These are phyloP conservation scores for Camponotus floridanus DNA, from an alignment of 1,140 invertebrate species.

Conservation along the genomic window DNA sequence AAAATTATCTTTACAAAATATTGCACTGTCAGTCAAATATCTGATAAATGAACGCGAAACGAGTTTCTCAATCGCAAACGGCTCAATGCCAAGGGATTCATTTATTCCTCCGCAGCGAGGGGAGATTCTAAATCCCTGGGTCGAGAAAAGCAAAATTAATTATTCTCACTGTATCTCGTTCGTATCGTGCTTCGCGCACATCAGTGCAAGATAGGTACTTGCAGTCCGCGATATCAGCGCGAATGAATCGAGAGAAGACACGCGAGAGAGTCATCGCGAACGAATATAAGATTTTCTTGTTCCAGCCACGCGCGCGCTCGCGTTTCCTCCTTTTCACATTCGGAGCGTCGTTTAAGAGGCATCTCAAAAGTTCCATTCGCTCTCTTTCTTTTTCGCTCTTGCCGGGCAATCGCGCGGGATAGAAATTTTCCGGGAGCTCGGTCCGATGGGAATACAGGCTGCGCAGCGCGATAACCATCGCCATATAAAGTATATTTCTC, in stretches of 20 bases:
- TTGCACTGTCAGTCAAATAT: slow-evolving; percentile 7
- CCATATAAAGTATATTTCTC: slow-evolving; percentile 40
- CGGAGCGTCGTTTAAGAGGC: slow-evolving; percentile 36
- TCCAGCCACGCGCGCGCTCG: background rate
- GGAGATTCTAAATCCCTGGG: slow-evolving; percentile 28
- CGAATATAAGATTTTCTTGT: slow-evolving; percentile 58
- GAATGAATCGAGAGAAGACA: slow-evolving; percentile 51
- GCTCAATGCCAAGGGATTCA: slow-evolving; percentile 13
- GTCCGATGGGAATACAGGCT: slow-evolving; percentile 35
- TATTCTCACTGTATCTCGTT: slow-evolving; percentile 47
- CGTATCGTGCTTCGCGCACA: slow-evolving; percentile 34
- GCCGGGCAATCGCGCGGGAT: slow-evolving; percentile 43
- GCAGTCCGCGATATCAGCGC: slow-evolving; percentile 41
- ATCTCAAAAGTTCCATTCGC: slow-evolving; percentile 42
- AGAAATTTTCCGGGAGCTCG: slow-evolving; percentile 55
- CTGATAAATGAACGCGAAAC: background rate
- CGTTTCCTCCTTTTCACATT: slow-evolving; percentile 43
- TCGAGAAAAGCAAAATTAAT: slow-evolving; percentile 40
- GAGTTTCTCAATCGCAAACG: slow-evolving; percentile 4
- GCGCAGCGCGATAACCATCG: slow-evolving; percentile 53
- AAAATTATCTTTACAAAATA: slow-evolving; percentile 8
- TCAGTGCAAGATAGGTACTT: slow-evolving; percentile 31
- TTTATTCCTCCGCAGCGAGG: slow-evolving; percentile 26
- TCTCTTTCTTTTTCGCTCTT: slow-evolving; percentile 2
- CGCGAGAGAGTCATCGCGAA: slow-evolving; percentile 53